These are phyloP conservation scores for Mixornis gularis DNA, from an alignment of 2,113 vertebrate species.

Conservation along the genomic window DNA sequence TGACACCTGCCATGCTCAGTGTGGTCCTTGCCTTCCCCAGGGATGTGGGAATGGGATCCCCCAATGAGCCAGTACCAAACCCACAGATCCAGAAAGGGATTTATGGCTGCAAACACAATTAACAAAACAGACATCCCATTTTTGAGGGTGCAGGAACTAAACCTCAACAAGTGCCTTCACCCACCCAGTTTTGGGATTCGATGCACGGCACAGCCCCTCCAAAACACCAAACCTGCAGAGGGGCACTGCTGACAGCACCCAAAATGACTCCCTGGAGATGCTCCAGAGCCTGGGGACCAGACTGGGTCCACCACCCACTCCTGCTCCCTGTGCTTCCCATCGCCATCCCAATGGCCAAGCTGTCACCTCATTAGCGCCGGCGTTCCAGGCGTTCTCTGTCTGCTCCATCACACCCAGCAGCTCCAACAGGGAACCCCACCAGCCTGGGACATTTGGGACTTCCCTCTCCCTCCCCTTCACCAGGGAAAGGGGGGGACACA, in stretches of 20 bases:
- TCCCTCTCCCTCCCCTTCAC: neutral
- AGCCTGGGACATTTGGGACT: rapidly evolving
- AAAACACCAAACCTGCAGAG: rapidly evolving
- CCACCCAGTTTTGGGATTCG: rapidly evolving
- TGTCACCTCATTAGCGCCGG: neutral
- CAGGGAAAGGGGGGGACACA: rapidly evolving
- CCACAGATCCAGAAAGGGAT: rapidly evolving
- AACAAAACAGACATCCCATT: rapidly evolving
- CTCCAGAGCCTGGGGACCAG: neutral
- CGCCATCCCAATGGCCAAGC: rapidly evolving
- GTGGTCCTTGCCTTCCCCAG: rapidly evolving
- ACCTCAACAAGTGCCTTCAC: neutral
- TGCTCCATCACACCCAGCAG: rapidly evolving
- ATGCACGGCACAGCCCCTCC: rapidly evolving
- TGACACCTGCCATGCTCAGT: rapidly evolving
- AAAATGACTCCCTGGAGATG: rapidly evolving
- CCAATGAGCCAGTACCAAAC: rapidly evolving
- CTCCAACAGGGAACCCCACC: neutral
- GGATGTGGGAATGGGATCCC: neutral
- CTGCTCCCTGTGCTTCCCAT: rapidly evolving
- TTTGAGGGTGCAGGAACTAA: neutral
- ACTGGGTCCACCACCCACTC: neutral
- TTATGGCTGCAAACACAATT: rapidly evolving
- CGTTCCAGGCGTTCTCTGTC: rapidly evolving
- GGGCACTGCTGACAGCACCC: neutral